Evolutionary conservation across 2,113 vertebrate genomes (phyloP), one percentile per base, ranked within the genome.

Genomic region (Tinamus guttatus): DNA sequence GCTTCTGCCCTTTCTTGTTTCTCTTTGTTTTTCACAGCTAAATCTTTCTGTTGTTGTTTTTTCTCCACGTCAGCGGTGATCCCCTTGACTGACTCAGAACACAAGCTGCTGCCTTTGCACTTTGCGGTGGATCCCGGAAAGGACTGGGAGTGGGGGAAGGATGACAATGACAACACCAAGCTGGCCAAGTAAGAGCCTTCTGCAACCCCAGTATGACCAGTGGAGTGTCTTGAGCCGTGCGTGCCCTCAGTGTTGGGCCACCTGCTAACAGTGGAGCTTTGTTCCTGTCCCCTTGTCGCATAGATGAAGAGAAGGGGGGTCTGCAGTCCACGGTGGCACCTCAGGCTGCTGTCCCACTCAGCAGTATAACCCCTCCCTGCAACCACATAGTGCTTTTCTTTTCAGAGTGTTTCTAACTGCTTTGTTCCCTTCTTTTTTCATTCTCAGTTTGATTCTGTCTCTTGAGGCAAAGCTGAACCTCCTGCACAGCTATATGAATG

Each of bases 401-500:
- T 89, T 70, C 60, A 20, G 52, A 30, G 21, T 60, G 56, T 34
- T 92, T 95, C 80, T 93, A 83, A 92, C 51, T 89, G 36, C 60
- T 65, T 81, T 91, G 4, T 93, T 91, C 81, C 71, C 5, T 86
- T 83, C 81, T 91, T 91, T 94, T 85, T 94, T 89, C 56, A 54
- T 92, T 81, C 65, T 74, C 98, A 99, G 99, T 98, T 98, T 99
- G 96, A 99, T 99, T 98, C 98, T 99, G 95, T 99, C 99, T 70
- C 98, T 99, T 95, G 99, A 99, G 97, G 99, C 99, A 97, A 99
- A 99, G 97, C 98, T 99, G 95, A 99, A 99, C 96, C 98, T 99
- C 91, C 98, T 99, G 90, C 99, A 99, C 98, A 99, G 98, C 98
- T 99, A 99, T 98, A 99, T 99, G 99, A 99, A 99, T 98, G 99